Base-by-base conservation (phyloP, 2,888 invertebrate species). In the Listrodromus nycthemerus region DNA sequence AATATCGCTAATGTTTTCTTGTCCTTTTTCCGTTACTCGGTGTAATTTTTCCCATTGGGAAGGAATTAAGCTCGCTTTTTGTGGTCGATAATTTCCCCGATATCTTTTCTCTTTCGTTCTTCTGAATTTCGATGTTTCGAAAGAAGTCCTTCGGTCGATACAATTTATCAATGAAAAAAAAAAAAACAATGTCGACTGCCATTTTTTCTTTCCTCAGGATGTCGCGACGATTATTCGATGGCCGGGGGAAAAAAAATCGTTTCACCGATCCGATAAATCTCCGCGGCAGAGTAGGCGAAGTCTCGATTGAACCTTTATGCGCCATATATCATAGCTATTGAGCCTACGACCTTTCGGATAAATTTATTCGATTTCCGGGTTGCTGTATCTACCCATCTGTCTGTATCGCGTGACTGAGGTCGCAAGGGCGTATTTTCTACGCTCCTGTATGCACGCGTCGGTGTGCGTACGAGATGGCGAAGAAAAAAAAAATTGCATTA, bases 401-500 rank as follows among this genome's bases (percentile, higher is more conserved):
- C 55, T 33, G 50, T 48, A 33, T 69, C 30, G 21, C 52, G 52
- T 52, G 52, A 52, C 52, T 52, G 21, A 52, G 21, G 21, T 33
- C 33, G 33, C 8, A 37, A 37, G 37, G 37, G 37, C 8, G 37
- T 37, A 37, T 37, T 37, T 52, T 52, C 52, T 52, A 52, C 52
- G 21, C 52, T 52, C 21, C 33, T 8, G 33, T 7, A 33, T 48
- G 48, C 48, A 8, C 33, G 4, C 5, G n/a, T 48, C 4, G 2
- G 58, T 58, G 55, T 55, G 16, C 24, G 41, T 27, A 19, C 55
- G 55, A 37, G 58, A 58, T 4, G 24, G 24, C 13, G 77, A 65
- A 48, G 48, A 50, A 48, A 76, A 65, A 52, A 45, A 65, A 69
- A 70, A 75, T 50, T 70, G 66, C 48, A 58, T 27, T 76, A 21